Evolutionary conservation across 2,113 vertebrate genomes (phyloP).

Genomic region (Bungarus multicinctus): DNA sequence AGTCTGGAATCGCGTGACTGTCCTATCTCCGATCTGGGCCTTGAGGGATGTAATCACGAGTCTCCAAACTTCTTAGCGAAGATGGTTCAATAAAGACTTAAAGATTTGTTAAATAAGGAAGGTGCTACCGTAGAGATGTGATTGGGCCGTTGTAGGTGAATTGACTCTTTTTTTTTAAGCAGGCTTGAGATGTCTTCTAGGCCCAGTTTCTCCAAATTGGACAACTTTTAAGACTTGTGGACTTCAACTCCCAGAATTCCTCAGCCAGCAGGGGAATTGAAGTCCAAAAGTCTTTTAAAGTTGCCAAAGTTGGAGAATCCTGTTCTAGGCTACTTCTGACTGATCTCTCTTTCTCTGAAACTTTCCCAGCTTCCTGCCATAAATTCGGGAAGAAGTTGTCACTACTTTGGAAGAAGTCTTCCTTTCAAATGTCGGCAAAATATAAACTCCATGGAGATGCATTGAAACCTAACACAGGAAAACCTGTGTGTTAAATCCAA

Average conservation of each 20-base stretch:
- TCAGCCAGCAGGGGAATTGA: no score
- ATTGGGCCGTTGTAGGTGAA: background rate
- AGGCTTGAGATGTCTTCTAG: background rate
- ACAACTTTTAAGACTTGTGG: background rate
- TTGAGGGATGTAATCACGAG: no score
- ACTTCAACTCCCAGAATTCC: background rate
- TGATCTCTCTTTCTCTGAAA: background rate
- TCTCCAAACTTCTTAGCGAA: background rate
- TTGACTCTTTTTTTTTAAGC: rapidly evolving
- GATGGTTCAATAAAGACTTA: no score
- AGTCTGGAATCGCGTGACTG: no score
- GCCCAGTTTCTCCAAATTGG: no score
- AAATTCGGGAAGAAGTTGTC: background rate
- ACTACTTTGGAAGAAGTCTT: background rate
- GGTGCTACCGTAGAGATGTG: background rate
- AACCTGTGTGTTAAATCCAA: background rate
- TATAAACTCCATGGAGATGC: background rate
- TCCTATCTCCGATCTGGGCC: no score
- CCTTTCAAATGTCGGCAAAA: background rate
- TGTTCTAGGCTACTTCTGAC: background rate
- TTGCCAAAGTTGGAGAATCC: no score
- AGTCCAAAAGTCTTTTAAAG: no score
- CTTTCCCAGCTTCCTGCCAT: background rate
- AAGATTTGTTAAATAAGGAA: no score
- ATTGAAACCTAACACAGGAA: background rate